These are phyloP conservation scores for Gymnoscopelus braueri DNA, from an alignment of 2,797 vertebrate species.

Conservation along the genomic window DNA sequence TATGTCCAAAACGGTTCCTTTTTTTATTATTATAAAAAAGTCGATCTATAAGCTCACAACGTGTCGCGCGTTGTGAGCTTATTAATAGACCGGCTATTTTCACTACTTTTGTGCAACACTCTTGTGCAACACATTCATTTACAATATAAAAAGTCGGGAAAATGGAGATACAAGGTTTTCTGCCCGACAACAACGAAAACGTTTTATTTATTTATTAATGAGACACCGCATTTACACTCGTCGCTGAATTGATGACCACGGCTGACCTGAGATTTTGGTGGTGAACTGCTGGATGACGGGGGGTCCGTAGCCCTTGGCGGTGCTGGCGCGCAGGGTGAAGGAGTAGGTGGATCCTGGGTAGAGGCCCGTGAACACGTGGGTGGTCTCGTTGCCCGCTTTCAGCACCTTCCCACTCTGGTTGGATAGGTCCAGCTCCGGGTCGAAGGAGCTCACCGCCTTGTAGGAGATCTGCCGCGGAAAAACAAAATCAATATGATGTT, in stretches of 20 bases:
- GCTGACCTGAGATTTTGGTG: slow-evolving; percentile 97
- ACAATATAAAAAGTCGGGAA: too few species aligned
- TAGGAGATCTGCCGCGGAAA: slow-evolving; percentile 90
- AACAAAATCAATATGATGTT: slow-evolving; percentile 44
- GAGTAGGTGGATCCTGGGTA: slow-evolving; percentile 97
- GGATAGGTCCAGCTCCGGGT: slow-evolving; percentile 96
- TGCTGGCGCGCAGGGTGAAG: slow-evolving; percentile 95
- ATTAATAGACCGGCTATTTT: too few species aligned
- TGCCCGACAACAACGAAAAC: too few species aligned
- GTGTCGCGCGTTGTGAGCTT: too few species aligned
- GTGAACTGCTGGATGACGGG: slow-evolving; percentile 95
- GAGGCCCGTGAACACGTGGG: slow-evolving; percentile 92
- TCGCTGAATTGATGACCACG: slow-evolving; percentile 23
- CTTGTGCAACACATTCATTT: too few species aligned
- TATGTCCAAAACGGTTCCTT: too few species aligned
- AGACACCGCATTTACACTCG: background rate
- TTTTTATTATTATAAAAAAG: too few species aligned
- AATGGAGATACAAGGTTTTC: too few species aligned
- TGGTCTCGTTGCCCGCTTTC: slow-evolving; percentile 95
- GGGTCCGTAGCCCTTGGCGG: slow-evolving; percentile 94
- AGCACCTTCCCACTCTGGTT: slow-evolving; percentile 96
- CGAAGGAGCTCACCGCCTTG: slow-evolving; percentile 98
- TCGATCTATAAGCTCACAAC: too few species aligned
- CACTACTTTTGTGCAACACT: too few species aligned
- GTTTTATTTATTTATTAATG: background rate